Base-by-base conservation (phyloP, 2,888 invertebrate species). In the Galeruca laticollis region DNA sequence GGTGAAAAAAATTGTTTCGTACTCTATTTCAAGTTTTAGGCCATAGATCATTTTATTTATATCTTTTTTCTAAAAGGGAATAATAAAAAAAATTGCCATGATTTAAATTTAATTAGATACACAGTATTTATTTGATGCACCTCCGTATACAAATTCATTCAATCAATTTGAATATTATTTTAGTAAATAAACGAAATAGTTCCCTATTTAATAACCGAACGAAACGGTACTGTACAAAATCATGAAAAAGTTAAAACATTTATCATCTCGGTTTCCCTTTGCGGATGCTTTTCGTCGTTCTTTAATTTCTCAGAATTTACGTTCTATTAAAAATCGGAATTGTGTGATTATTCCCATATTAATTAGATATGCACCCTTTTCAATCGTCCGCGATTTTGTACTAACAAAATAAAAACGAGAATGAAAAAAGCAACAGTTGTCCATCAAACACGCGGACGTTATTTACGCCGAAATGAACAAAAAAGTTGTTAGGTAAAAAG, bases 371-470 rank as follows among this genome's bases (percentile, higher is more conserved):
- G 54, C 31, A 31, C 26, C 31, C 31, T 54, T 54, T 54, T 54
- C 11, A 31, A 26, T 54, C 26, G 18, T 52, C 21, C 52, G 8
- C 8, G 26, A 52, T 52, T 52, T 13, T 11, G 21, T 20, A 20
- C 15, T 49, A 13, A 20, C 20, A 21, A 52, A 52, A 52, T 26
- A 52, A 26, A 52, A 52, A 26, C 52, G 21, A 21, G 21, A 21
- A 54, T 13, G n/a, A 57, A 57, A 57, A 57, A 57, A 15, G 56
- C 56, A 57, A 57, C 56, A 57, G 56, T 57, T 57, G 56, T 57
- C 35, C 56, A 57, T 57, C 56, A 35, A 31, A 33, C 9, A 15
- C 56, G 31, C 56, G 56, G 33, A 56, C 15, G 33, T 31, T 31
- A 56, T 31, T 26, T 56, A 31, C 56, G 56, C 56, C 15, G 31